Conservation (phyloP, 1,140 invertebrate genomes). For the Bombus breviceps region DNA sequence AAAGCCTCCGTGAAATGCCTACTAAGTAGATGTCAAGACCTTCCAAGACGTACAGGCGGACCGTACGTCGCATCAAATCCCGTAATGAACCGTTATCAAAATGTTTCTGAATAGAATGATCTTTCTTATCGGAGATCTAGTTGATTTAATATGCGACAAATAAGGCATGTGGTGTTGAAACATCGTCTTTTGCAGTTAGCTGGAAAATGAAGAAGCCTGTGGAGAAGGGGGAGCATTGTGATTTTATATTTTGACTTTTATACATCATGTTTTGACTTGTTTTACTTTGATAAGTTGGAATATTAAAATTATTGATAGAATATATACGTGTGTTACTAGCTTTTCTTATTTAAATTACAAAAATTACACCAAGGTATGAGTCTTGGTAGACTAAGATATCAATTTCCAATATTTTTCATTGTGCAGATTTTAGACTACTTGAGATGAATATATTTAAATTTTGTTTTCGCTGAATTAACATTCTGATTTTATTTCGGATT, state of each 20-base stretch:
- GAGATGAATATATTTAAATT: background rate
- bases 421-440: no score
- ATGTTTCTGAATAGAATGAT: background rate
- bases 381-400: background rate
- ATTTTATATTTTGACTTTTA: background rate
- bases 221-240: fast-evolving
- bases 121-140: background rate
- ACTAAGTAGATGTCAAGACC: conserved; percentile 7
- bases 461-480: background rate
- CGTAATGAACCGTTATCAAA: background rate
- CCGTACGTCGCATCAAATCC: background rate
- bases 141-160: background rate
- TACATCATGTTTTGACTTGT: background rate
- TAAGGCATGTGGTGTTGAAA: no score
- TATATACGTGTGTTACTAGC: no score
- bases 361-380: no score
- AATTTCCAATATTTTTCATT: background rate
- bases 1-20: conserved; percentile 18
- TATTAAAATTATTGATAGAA: no score
- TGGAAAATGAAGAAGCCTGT: background rate
- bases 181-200: background rate
- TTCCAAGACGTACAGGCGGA: background rate
- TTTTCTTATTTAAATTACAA: no score
- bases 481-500: background rate
- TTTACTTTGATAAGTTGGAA: background rate